Evolutionary conservation across 2,113 vertebrate genomes (phyloP), one percentile per base, ranked within the genome.

Genomic region (Cichladusa arquata): DNA sequence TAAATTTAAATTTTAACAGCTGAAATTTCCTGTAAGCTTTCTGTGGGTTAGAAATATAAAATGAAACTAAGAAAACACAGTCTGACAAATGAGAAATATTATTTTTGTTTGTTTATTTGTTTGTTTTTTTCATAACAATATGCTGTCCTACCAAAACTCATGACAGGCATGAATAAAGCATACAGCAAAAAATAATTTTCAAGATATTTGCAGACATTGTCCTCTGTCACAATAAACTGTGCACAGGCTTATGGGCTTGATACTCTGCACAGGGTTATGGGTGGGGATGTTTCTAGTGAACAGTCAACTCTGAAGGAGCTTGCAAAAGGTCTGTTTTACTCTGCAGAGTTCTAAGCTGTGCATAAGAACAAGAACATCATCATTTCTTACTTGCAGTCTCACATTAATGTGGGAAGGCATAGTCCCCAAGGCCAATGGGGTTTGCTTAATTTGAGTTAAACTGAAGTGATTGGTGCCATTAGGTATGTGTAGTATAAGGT

Each of bases 21-120:
- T 97, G 92, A 97, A 95, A 92, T 96, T 98, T 98, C 98, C 98
- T 98, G 98, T 98, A 98, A 98, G 73, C 86, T 71, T 96, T 84
- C 61, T 96, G 97, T 96, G 96, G 95, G 92, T 92, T 98, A 94
- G 82, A 88, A 92, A 57, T 94, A 80, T 84, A 82, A 94, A 97
- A 95, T 95, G 93, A 97, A 94, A 92, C 94, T 93, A 72, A 95
- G 76, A 61, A 94, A 91, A 80, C 44, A 72, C 4, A 5, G 78
- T 96, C 69, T 83, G 94, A 86, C 42, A 94, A 89, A 88, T 70
- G 31, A 94, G 45, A 90, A 94, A 74, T 67, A 44, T 42, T 78
- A 60, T 53, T 92, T 92, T 69, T 19, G 74, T 85, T 81, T 16
- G 57, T 78, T 60, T 60, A 23, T 57, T 78, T 66, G 33, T 67